Evolutionary conservation across 2,888 invertebrate genomes (phyloP), one percentile per base, ranked within the genome.

Genomic region (Drosophila quinaria): DNA sequence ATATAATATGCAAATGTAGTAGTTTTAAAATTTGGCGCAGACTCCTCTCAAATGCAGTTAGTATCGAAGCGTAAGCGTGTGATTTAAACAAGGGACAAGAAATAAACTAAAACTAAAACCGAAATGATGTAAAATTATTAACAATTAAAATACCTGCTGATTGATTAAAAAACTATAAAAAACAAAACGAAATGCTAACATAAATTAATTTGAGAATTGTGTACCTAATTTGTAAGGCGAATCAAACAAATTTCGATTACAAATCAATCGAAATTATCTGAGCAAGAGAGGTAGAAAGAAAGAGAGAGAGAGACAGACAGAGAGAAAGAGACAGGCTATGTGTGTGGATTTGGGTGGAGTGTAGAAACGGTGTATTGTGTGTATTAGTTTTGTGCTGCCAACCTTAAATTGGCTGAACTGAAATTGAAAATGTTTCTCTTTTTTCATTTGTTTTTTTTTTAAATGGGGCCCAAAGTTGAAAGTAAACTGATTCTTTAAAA

Each of bases 61-160:
- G 78, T 86, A 81, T 68, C 75, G 66, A 89, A 89, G 84, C 84
- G 78, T 69, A 84, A 84, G 84, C 89, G 87, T 84, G 89, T 87
- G 84, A 80, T 71, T 65, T 59, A 1, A 60, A 58, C 37, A 58
- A 55, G 33, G 9, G 42, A 62, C 25, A 22, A 35, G 39, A 35
- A 35, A 51, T 22, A 29, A 61, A 25, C 35, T 46, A 41, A 62
- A 25, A 25, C 25, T 13, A 4, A 44, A 67, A 46, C 4, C 4
- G 8, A 17, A 51, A 35, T 41, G 0, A 51, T 22, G 17, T 37
- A 0, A 33, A 46, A 33, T 44, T 9, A 50, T 37, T 50, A 15
- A 11, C 19, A 44, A 46, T 17, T 13, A 25, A 8, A n/a, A 72
- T 61, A 68, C 46, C 75, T 77, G 58, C 58, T 55, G 31, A 55